Evolutionary conservation across 2,888 invertebrate species (phyloP).

Genomic region (Gryllus longicercus): DNA sequence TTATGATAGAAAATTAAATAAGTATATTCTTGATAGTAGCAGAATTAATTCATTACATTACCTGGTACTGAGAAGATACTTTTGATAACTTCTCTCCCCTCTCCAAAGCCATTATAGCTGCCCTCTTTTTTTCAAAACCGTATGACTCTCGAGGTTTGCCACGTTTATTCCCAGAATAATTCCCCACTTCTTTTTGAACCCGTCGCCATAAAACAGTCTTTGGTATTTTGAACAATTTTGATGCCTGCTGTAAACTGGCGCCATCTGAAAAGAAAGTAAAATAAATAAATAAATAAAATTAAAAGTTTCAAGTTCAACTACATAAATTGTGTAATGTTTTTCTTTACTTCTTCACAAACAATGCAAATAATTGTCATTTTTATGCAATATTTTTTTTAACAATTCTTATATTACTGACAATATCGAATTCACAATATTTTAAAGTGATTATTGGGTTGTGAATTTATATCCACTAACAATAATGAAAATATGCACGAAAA

Average conservation of each 20-base stretch:
- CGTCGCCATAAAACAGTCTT: constrained; percentile 51
- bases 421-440: too few relatives aligned
- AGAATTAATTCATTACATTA: background rate
- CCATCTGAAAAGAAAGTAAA: constrained; percentile 42
- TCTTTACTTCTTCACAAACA: too few relatives aligned
- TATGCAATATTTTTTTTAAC: too few relatives aligned
- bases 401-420: too few relatives aligned
- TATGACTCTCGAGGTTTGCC: constrained; percentile 44
- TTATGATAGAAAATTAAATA: background rate
- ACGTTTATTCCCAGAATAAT: constrained; percentile 35
- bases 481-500: too few relatives aligned
- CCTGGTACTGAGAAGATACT: constrained; percentile 39
- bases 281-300: background rate
- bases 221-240: constrained; percentile 48
- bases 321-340: too few relatives aligned
- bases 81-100: constrained; percentile 49
- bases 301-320: too few relatives aligned
- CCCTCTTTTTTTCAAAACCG: constrained; percentile 45
- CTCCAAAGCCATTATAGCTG: constrained; percentile 47
- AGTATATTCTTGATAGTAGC: too few relatives aligned
- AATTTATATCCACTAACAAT: too few relatives aligned
- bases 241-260: constrained; percentile 48
- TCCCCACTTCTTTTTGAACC: constrained; percentile 46
- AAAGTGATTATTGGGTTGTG: too few relatives aligned
- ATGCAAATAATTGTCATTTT: too few relatives aligned